phyloP scores from a whole-genome alignment of 1,140 invertebrate genomes.

The Lysiphlebus fabarum region DNA sequence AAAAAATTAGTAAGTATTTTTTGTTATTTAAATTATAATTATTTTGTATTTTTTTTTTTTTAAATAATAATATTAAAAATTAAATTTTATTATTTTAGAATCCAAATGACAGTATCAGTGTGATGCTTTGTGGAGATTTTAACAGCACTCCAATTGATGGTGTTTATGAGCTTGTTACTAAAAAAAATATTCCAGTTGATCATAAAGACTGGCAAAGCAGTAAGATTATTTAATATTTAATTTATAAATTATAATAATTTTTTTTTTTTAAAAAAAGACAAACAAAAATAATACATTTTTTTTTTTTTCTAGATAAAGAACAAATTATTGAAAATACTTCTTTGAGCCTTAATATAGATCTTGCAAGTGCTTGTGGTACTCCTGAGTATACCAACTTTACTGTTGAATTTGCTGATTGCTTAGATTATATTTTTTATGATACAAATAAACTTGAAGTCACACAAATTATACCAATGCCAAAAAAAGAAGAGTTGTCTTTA shows the following conservation, averaged over 20 bases:
- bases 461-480: conserved; percentile 75
- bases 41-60: background rate
- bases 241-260: conserved; percentile 5
- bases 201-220: conserved; percentile 74
- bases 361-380: conserved; percentile 72
- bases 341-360: conserved; percentile 61
- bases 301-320: conserved; percentile 58
- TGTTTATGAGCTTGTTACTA: conserved; percentile 72
- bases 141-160: conserved; percentile 81
- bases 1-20: conserved; percentile 43
- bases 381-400: conserved; percentile 85
- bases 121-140: conserved; percentile 82
- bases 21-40: background rate
- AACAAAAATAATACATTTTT: conserved; percentile 13
- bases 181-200: conserved; percentile 60
- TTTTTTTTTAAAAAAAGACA: too few species aligned
- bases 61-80: conserved; percentile 13
- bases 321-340: conserved; percentile 64
- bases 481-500: conserved; percentile 67
- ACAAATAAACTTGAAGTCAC: conserved; percentile 62
- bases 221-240: conserved; percentile 54
- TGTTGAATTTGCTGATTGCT: conserved; percentile 74
- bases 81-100: conserved; percentile 52
- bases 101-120: conserved; percentile 56
- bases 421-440: conserved; percentile 92